Percentiles rank a stretch among this genome's conserved stretches.
These are phyloP conservation scores for Sweltsa coloradensis DNA, from an alignment of 1,140 invertebrate species.

Conservation along the genomic window DNA sequence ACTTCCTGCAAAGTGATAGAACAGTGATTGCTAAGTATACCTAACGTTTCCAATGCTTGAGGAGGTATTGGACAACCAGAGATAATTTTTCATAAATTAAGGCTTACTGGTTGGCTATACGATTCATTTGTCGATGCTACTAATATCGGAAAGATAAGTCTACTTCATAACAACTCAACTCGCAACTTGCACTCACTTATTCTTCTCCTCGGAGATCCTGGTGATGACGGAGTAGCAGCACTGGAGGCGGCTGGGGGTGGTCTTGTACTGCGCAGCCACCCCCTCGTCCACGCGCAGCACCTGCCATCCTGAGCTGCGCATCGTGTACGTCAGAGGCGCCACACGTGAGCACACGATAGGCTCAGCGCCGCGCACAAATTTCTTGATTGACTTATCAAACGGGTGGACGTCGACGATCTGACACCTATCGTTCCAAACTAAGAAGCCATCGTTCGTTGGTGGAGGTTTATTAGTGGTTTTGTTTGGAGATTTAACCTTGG, in stretches of 20 bases:
- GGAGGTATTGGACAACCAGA: too few relatives aligned
- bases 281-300: constrained; percentile 23
- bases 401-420: constrained; percentile 54
- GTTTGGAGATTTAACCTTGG: too few relatives aligned
- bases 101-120: too few relatives aligned
- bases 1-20: too few relatives aligned
- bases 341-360: constrained; percentile 40
- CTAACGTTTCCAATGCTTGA: too few relatives aligned
- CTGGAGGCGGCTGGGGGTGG: constrained; percentile 21
- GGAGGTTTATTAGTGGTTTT: too few relatives aligned
- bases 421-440: constrained; percentile 55
- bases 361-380: constrained; percentile 39
- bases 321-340: constrained; percentile 30
- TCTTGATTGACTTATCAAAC: constrained; percentile 46
- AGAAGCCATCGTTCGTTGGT: too few relatives aligned
- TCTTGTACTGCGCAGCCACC: constrained; percentile 18
- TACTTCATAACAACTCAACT: constrained; percentile 29
- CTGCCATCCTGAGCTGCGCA: constrained; percentile 10
- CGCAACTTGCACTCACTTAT: constrained; percentile 7
- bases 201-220: constrained; percentile 21
- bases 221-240: constrained; percentile 42
- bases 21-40: too few relatives aligned
- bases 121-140: too few relatives aligned
- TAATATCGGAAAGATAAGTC: too few relatives aligned
- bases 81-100: too few relatives aligned